phyloP scores from a whole-genome alignment of 1,140 invertebrate species.

The Drosophila auraria region DNA sequence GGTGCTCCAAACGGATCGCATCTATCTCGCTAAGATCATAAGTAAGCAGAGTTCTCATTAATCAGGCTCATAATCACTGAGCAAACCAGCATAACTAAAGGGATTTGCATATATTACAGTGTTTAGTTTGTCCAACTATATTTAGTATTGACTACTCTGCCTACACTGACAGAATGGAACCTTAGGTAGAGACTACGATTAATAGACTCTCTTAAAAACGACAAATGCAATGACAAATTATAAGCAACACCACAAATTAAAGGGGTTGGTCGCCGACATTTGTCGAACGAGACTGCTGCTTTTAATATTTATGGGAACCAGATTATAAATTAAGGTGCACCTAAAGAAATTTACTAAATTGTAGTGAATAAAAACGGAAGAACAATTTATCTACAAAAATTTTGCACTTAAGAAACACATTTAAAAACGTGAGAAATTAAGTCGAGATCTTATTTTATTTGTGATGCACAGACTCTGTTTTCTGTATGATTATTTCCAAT shows the following conservation, averaged over 20 bases:
- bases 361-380: too few species aligned
- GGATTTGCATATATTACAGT: constrained; percentile 41
- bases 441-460: too few species aligned
- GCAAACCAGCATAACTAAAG: constrained; percentile 16
- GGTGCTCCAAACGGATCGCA: constrained; percentile 90
- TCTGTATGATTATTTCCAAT: too few species aligned
- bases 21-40: constrained; percentile 87
- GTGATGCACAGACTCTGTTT: too few species aligned
- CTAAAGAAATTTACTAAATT: not conserved
- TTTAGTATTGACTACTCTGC: not conserved
- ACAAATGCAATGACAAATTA: constrained; percentile 9
- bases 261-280: constrained; percentile 4
- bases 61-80: constrained; percentile 50
- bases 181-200: not conserved
- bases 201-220: not conserved
- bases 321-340: constrained; percentile 2
- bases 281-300: not conserved
- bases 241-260: constrained; percentile 6
- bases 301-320: constrained; percentile 13
- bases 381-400: too few species aligned
- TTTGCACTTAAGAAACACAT: too few species aligned
- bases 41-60: constrained; percentile 33
- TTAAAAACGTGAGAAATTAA: too few species aligned
- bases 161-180: constrained; percentile 10
- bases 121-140: constrained; percentile 27